phyloP scores from a whole-genome alignment of 2,888 invertebrate genomes.

The Ichneumoninae sp. region DNA sequence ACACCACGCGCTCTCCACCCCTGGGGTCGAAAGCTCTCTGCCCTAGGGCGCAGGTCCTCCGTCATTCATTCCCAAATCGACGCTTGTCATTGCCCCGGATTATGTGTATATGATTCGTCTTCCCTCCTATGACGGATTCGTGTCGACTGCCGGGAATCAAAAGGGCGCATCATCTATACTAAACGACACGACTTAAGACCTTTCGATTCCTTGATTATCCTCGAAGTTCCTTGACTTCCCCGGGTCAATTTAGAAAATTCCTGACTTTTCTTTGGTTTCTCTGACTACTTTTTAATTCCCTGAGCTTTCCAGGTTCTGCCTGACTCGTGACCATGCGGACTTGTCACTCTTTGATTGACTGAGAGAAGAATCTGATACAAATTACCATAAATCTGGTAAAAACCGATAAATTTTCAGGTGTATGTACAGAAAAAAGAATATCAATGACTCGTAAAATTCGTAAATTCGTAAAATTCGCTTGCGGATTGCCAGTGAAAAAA shows the following conservation, averaged over 20 bases:
- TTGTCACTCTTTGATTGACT: background rate
- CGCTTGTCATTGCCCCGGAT: constrained; percentile 58
- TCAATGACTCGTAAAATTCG: too few relatives aligned
- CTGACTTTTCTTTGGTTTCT: background rate
- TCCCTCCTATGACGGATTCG: constrained; percentile 24
- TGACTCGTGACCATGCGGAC: background rate
- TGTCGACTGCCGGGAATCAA: background rate
- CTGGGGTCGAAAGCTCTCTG: constrained; percentile 35
- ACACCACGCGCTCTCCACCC: constrained; percentile 37
- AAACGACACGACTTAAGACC: background rate
- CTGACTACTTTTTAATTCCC: background rate
- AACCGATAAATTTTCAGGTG: too few relatives aligned
- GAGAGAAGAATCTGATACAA: too few relatives aligned
- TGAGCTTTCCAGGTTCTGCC: background rate
- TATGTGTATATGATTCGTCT: constrained; percentile 32
- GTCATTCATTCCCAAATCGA: constrained; percentile 62
- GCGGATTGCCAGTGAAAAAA: too few relatives aligned
- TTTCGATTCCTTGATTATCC: background rate
- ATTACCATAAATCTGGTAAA: too few relatives aligned
- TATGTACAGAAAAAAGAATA: too few relatives aligned
- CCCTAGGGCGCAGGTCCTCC: constrained; percentile 14
- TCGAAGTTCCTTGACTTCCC: background rate
- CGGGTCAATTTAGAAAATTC: background rate
- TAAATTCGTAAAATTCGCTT: too few relatives aligned
- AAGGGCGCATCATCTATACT: background rate